Conservation (phyloP, 1,140 invertebrate genomes). For the Cotesia typhae region DNA sequence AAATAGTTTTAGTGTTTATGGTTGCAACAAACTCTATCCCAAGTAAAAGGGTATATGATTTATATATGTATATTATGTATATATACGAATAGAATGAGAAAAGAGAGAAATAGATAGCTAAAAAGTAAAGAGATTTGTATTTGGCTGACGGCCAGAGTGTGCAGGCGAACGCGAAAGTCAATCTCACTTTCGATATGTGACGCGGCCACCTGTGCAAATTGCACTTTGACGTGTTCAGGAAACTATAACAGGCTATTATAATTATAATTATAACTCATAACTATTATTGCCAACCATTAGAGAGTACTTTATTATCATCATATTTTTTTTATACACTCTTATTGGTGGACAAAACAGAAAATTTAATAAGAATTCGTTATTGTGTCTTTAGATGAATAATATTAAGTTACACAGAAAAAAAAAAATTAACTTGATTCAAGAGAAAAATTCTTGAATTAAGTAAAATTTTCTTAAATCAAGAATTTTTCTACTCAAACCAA, state of each 20-base stretch:
- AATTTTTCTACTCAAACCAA: too few relatives aligned
- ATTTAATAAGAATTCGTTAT: too few relatives aligned
- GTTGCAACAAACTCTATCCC: slow-evolving; percentile 25
- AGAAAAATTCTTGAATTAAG: too few relatives aligned
- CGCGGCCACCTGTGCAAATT: slow-evolving; percentile 50
- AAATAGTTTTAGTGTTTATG: slow-evolving; percentile 51
- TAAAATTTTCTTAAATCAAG: too few relatives aligned
- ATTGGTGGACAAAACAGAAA: too few relatives aligned
- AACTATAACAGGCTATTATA: background rate
- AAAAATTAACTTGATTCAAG: too few relatives aligned
- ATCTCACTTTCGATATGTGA: slow-evolving; percentile 57
- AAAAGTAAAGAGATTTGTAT: slow-evolving; percentile 23
- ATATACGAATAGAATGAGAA: background rate
- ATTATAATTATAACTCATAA: too few relatives aligned
- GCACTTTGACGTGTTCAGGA: slow-evolving; percentile 22
- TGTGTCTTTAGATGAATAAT: too few relatives aligned
- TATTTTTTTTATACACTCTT: too few relatives aligned
- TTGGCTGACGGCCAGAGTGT: slow-evolving; percentile 32
- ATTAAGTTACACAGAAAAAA: too few relatives aligned
- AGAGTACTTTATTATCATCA: too few relatives aligned
- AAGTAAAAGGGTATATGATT: slow-evolving; percentile 7
- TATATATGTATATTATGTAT: background rate
- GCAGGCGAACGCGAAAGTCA: slow-evolving; percentile 42
- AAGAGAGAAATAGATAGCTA: background rate
- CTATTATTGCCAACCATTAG: too few relatives aligned